Base-by-base conservation (phyloP, 2,888 invertebrate genomes). In the Ochropacha duplaris region DNA sequence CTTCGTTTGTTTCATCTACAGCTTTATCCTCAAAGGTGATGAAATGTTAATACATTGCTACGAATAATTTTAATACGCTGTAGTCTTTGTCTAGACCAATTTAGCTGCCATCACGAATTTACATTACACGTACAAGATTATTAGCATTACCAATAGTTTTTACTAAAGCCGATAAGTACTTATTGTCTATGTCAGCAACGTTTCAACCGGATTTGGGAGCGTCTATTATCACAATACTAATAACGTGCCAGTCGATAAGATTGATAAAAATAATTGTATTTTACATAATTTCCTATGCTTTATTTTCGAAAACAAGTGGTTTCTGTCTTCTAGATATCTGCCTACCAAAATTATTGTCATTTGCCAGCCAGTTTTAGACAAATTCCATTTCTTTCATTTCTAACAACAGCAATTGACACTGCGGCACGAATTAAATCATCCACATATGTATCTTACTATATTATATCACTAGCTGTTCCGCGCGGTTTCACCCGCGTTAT, bases 191-290 rank as follows among this genome's bases (percentile, higher is more conserved):
- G 49, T 49, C 49, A 22, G 22, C 8, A 49, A 2, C n/a, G 12
- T 44, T 54, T 9, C 16, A 44, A 66, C 71, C 73, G 74, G 71
- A 77, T 70, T 75, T 72, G 63, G 81, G 73, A 65, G 73, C 61
- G 78, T 68, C 69, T 55, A 68, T 68, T 72, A 70, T 68, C 66
- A 57, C 28, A 9, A n/a, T 44, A 60, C 65, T 65, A 36, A 50
- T 50, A 28, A 28, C 11, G 50, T 19, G n/a, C 44, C 9, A 16
- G 9, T 16, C 6, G 50, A 51, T 51, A 51, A 51, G 26, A 16
- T n/a, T n/a, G 50, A 51, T 51, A 51, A 51, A 26, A 24, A 22
- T 4, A 2, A 34, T 28, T 39, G 5, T 16, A 8, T 16, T 39
- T 39, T 50, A 50, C 28, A 26, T 26, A 50, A 12, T 39, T 39